Evolutionary conservation across 1,140 invertebrate genomes (phyloP), one percentile per base, ranked within the genome.

Genomic region (Zeugodacus cucurbitae): DNA sequence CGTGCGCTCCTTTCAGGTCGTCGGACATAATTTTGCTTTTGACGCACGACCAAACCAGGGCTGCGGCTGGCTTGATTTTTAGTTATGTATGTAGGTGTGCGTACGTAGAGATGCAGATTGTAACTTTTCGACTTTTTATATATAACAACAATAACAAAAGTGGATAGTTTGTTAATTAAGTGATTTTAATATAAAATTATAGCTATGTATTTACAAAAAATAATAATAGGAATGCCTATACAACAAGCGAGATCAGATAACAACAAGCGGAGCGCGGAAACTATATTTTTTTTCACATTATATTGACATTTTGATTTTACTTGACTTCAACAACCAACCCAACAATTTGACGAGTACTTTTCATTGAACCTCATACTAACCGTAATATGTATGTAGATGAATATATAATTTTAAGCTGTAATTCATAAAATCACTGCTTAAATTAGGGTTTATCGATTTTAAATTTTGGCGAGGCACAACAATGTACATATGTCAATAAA

Each of bases 131-230:
- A 82, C 67, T 41, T 86, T 88, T 87, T 87, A 88, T 88, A 88
- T 67, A 88, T 87, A 87, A 88, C 44, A 89, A 89, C 70, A 89
- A 89, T 70, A 89, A 89, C 88, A 89, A 89, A 89, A 89, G 88
- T 89, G 78, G 88, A 89, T 89, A 89, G 87, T 89, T 88, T 74
- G 86, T 89, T 89, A 89, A 89, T 89, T 67, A 86, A 82, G 48
- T 41, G 67, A 87, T 59, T 67, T 58, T 29, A 67, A 87, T 87
- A 82, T 48, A 26, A 82, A 82, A 82, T n/a, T 82, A 82, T 26
- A 48, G 41, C 26, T 82, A 82, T 82, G 20, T 82, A 82, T 82
- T 82, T 82, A 48, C 74, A 82, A 54, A 82, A 74, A 82, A 82
- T 74, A 41, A 74, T 41, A 34, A 74, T 74, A 37, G 67, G 17